phyloP scores from a whole-genome alignment of 1,140 invertebrate species.

The Drosophila elegans region DNA sequence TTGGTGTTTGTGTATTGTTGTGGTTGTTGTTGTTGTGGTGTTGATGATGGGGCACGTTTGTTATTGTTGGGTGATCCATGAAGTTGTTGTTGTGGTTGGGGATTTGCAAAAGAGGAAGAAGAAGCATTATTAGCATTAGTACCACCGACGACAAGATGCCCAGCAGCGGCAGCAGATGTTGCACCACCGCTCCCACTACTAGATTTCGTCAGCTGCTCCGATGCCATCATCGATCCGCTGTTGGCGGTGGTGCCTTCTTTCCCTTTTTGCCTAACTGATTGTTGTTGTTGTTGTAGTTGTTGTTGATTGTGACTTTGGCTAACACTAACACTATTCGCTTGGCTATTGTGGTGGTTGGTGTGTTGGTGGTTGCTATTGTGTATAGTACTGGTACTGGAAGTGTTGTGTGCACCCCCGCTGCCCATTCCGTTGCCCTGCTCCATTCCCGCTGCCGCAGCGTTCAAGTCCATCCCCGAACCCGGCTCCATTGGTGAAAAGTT shows the following conservation, averaged over 20 bases:
- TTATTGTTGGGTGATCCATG: conserved; percentile 81
- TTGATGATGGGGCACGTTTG: conserved; percentile 72
- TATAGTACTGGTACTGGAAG: conserved; percentile 42
- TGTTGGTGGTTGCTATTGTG: conserved; percentile 52
- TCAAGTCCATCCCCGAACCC: conserved; percentile 17
- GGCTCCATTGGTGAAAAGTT: conserved; percentile 81
- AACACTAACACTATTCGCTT: conserved; percentile 71
- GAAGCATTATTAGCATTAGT: conserved; percentile 85
- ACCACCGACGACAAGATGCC: conserved; percentile 82
- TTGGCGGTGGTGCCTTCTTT: conserved; percentile 78
- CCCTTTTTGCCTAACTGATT: conserved; percentile 84
- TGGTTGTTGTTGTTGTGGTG: conserved; percentile 61
- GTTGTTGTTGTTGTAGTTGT: conserved; percentile 54
- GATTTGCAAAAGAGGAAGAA: conserved; percentile 85
- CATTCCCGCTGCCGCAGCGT: conserved; percentile 18
- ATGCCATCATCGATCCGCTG: conserved; percentile 73
- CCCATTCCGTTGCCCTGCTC: conserved; percentile 42
- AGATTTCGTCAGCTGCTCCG: conserved; percentile 82
- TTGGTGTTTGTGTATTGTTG: conserved; percentile 51
- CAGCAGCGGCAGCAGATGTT: conserved; percentile 77
- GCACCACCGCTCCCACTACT: conserved; percentile 83
- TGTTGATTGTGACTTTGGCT: conserved; percentile 54
- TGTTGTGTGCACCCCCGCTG: conserved; percentile 61
- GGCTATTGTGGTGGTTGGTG: conserved; percentile 49
- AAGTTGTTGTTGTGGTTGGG: conserved; percentile 78